phyloP scores from a whole-genome alignment of 2,888 invertebrate genomes.

The Drosophila neutralis region DNA sequence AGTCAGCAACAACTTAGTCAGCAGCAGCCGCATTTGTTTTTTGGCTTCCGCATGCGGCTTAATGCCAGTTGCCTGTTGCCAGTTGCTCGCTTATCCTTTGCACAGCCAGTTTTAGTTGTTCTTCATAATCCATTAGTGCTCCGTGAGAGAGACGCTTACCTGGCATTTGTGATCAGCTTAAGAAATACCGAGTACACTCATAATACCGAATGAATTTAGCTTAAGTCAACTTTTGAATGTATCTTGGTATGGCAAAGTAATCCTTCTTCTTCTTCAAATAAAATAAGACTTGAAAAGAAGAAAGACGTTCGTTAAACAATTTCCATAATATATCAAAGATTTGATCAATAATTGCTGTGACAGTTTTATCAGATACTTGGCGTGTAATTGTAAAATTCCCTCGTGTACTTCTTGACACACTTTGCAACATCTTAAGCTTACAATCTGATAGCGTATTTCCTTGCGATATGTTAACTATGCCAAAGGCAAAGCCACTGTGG shows the following conservation, averaged over 20 bases:
- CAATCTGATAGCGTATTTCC: slow-evolving; percentile 4
- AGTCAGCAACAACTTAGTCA: slow-evolving; percentile 1
- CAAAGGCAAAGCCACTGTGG: slow-evolving; percentile 45
- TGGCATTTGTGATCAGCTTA: not conserved
- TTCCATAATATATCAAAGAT: not conserved
- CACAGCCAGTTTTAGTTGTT: slow-evolving; percentile 12
- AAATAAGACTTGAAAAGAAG: not conserved
- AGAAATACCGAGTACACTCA: too few species aligned
- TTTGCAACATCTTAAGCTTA: not conserved
- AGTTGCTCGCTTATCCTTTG: slow-evolving; percentile 8
- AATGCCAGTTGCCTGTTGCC: slow-evolving; percentile 10
- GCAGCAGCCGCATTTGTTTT: slow-evolving; percentile 45
- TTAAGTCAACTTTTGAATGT: not conserved
- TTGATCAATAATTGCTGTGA: not conserved
- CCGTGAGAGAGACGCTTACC: not conserved
- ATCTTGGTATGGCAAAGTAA: not conserved
- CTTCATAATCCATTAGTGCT: slow-evolving; percentile 19
- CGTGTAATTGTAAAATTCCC: not conserved
- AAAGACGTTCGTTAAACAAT: not conserved
- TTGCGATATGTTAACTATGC: slow-evolving; percentile 4
- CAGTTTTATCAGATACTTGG: not conserved
- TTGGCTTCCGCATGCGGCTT: slow-evolving; percentile 28
- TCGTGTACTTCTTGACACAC: not conserved
- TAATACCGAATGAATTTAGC: not conserved
- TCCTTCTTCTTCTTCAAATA: too few species aligned